Conservation (phyloP, 2,888 invertebrate genomes). For the Caenorhabditis doughertyi region DNA sequence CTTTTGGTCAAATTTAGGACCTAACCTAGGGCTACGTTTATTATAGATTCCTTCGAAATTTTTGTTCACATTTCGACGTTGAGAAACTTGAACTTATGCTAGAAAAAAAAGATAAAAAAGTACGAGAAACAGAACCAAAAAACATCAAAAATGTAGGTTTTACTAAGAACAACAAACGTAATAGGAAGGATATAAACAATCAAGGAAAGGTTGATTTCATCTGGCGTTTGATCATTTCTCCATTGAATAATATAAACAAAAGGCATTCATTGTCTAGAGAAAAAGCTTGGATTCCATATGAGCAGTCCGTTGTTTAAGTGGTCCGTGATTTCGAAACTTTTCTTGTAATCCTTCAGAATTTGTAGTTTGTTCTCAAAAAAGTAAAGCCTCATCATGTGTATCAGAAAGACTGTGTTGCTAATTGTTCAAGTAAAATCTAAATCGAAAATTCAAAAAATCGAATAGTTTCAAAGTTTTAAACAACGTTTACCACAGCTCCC, state of each 20-base stretch:
- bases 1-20: no score
- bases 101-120: neutral
- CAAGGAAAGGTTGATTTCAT: conserved; percentile 24
- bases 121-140: neutral
- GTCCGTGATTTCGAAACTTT: no score
- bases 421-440: no score
- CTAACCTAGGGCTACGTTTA: no score
- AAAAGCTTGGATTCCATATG: neutral
- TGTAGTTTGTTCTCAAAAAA: no score
- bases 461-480: neutral
- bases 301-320: no score
- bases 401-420: no score
- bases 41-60: no score
- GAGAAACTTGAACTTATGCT: neutral
- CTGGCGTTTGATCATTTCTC: conserved; percentile 25
- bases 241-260: neutral
- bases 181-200: conserved; percentile 16
- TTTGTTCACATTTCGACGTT: no score
- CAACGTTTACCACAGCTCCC: neutral
- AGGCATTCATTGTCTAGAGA: neutral
- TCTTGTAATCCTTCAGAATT: no score
- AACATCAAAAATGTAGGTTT: neutral
- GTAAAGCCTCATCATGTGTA: no score
- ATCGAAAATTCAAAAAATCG: no score
- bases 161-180: conserved; percentile 14